Percentiles rank a stretch among this genome's conserved stretches.
Evolutionary conservation across 2,888 invertebrate species (phyloP).

Genomic region (Drosophila hamatofila): DNA sequence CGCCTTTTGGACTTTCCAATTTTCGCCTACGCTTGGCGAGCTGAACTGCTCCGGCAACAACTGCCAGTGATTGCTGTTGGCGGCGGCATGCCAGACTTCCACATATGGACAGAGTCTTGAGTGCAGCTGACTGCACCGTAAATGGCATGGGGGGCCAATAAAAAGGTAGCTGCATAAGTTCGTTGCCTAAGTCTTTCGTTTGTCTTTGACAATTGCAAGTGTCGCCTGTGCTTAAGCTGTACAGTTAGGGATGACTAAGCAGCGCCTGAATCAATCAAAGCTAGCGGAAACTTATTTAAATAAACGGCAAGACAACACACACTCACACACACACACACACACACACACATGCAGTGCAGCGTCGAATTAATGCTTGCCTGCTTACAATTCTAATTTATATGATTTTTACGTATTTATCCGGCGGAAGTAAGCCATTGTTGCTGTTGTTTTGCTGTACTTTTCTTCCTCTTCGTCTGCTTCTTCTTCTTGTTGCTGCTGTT

Average conservation of each 20-base stretch:
- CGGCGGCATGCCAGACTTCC: slow-evolving; percentile 37
- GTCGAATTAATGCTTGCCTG: slow-evolving; percentile 22
- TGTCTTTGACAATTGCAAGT: slow-evolving; percentile 46
- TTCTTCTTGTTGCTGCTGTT: slow-evolving; percentile 23
- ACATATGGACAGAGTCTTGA: slow-evolving; percentile 39
- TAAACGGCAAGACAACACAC: slow-evolving; percentile 18
- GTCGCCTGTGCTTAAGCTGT: slow-evolving; percentile 30
- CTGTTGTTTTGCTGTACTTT: slow-evolving; percentile 22
- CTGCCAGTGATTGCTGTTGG: slow-evolving; percentile 24
- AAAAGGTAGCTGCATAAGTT: slow-evolving; percentile 50
- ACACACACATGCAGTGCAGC: neutral
- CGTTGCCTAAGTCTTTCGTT: slow-evolving; percentile 59
- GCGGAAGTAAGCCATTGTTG: slow-evolving; percentile 78
- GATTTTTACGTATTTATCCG: slow-evolving; percentile 79
- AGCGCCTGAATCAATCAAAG: slow-evolving; percentile 43
- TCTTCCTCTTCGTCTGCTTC: slow-evolving; percentile 5
- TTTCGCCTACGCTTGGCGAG: slow-evolving; percentile 65
- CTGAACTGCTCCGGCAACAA: slow-evolving; percentile 15
- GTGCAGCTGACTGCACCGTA: slow-evolving; percentile 35
- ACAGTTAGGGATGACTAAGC: slow-evolving; percentile 50
- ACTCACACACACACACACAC: slow-evolving; percentile 4
- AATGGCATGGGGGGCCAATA: slow-evolving; percentile 41
- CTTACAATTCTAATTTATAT: slow-evolving; percentile 66
- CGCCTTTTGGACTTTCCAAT: slow-evolving; percentile 72
- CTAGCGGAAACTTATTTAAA: slow-evolving; percentile 59